phyloP scores from a whole-genome alignment of 2,113 vertebrate genomes.

The Narcine bancroftii region DNA sequence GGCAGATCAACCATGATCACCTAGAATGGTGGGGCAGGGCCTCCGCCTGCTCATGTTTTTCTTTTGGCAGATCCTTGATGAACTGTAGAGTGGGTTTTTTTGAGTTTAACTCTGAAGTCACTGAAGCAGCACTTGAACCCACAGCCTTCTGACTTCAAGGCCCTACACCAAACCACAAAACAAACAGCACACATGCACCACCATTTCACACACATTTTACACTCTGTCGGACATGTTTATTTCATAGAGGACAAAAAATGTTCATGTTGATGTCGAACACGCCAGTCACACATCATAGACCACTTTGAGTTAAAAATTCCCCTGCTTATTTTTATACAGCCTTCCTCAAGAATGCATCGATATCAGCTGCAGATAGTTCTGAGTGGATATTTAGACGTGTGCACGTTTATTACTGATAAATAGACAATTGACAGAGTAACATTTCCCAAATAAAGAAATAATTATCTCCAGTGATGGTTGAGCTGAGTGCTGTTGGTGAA shows the following conservation, averaged over 20 bases:
- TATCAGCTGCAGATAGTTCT: neutral
- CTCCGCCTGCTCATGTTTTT: too few species aligned
- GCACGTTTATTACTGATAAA: neutral
- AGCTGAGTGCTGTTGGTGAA: neutral
- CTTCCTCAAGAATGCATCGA: neutral
- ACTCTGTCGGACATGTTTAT: neutral
- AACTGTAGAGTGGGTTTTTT: too few species aligned
- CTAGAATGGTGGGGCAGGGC: too few species aligned
- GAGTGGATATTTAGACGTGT: neutral
- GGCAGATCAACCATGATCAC: too few species aligned
- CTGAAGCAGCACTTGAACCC: too few species aligned
- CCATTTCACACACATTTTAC: neutral
- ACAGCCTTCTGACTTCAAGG: too few species aligned
- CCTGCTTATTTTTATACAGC: neutral
- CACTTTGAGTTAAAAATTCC: neutral
- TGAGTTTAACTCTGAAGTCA: too few species aligned
- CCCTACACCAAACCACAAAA: too few species aligned
- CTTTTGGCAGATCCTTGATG: too few species aligned
- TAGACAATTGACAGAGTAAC: neutral
- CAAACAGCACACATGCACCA: neutral
- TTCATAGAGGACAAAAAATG: neutral
- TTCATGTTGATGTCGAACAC: neutral
- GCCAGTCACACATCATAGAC: conserved; percentile 8
- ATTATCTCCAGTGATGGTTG: neutral
- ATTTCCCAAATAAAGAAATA: conserved; percentile 16